These are phyloP conservation scores for Saguinus midas DNA, from an alignment of 2,113 vertebrate species.

Conservation along the genomic window DNA sequence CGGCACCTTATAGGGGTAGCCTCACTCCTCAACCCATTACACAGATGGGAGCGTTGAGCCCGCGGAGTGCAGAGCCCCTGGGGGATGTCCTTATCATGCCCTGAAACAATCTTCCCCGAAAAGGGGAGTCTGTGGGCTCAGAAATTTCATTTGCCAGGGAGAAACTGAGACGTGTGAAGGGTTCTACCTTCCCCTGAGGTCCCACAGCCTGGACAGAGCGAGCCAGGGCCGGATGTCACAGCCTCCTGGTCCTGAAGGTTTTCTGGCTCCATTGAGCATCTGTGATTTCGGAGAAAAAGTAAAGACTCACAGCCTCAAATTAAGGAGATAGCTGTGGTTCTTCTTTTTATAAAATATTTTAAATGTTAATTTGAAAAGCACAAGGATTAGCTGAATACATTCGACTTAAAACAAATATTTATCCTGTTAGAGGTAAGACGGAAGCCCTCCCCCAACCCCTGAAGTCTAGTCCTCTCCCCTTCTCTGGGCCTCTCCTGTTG, in stretches of 20 bases:
- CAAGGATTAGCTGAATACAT: background rate
- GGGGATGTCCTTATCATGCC: too few relatives aligned
- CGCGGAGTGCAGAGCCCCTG: background rate
- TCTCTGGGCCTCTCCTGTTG: background rate
- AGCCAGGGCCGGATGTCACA: too few relatives aligned
- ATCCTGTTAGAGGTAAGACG: background rate
- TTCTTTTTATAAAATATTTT: background rate
- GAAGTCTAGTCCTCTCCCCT: background rate
- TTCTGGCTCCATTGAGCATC: background rate
- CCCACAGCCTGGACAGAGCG: background rate
- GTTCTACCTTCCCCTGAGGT: background rate
- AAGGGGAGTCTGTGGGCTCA: background rate
- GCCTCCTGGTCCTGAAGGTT: background rate
- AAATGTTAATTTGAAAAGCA: background rate
- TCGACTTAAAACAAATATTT: background rate
- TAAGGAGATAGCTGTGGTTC: background rate
- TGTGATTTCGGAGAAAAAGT: background rate
- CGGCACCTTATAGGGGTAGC: fast-evolving
- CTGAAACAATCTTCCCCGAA: background rate
- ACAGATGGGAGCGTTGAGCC: background rate
- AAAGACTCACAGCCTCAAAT: background rate
- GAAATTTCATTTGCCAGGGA: background rate
- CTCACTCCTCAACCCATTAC: background rate
- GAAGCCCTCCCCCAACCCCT: background rate
- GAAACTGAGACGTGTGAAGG: background rate